Conservation (phyloP, 2,113 vertebrate genomes). For the Oncorhynchus tshawytscha region DNA sequence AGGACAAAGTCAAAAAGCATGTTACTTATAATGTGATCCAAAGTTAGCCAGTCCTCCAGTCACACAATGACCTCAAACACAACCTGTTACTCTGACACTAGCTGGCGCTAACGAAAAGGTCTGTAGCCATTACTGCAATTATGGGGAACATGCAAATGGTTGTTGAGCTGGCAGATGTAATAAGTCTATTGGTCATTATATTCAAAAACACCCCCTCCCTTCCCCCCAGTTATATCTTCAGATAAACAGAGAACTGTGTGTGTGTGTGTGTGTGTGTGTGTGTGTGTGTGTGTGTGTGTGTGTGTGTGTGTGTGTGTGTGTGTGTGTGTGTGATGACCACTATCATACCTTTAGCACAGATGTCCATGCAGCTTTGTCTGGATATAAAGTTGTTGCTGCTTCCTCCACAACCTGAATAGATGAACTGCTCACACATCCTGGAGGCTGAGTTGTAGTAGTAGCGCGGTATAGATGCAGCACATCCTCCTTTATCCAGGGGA, state of each 20-base stretch:
- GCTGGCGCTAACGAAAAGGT: too few species aligned
- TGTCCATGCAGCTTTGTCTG: conserved; percentile 69
- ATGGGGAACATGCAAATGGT: too few species aligned
- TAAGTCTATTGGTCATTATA: too few species aligned
- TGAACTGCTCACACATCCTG: conserved; percentile 81
- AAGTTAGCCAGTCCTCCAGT: conserved; percentile 66
- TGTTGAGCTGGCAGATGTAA: too few species aligned
- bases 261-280: too few species aligned
- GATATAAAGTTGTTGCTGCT: conserved; percentile 90
- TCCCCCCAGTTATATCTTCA: background rate
- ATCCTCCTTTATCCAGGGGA: conserved; percentile 81
- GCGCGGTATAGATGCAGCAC: conserved; percentile 82
- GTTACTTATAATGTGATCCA: too few species aligned
- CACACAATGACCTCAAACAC: too few species aligned
- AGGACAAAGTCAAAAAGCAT: too few species aligned
- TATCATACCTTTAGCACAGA: conserved; percentile 79
- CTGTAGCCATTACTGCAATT: too few species aligned
- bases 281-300: background rate
- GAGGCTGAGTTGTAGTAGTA: conserved; percentile 83
- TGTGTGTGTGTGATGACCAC: background rate
- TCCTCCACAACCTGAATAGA: conserved; percentile 87
- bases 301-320: background rate
- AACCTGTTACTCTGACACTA: too few species aligned
- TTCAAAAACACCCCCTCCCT: too few species aligned
- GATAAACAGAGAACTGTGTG: background rate